Evolutionary conservation across 1,140 invertebrate genomes (phyloP).

Genomic region (Mya arenaria): DNA sequence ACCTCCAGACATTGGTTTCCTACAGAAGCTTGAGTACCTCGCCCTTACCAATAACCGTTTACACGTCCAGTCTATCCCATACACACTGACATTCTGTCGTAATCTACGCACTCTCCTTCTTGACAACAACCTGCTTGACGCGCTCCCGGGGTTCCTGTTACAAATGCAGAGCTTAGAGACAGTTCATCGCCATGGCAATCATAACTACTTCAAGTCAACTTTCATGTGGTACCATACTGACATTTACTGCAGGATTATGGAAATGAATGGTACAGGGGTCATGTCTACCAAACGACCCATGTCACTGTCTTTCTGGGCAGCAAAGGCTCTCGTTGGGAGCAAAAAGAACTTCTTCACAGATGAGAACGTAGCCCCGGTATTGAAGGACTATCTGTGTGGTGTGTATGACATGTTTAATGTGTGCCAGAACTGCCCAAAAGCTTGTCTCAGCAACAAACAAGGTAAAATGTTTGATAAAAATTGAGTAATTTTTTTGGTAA

Average conservation of each 20-base stretch:
- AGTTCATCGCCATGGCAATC: slow-evolving; percentile 83
- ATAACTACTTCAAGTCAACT: slow-evolving; percentile 84
- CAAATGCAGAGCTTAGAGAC: slow-evolving; percentile 80
- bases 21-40: slow-evolving; percentile 81
- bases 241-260: slow-evolving; percentile 81
- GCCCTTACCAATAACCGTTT: slow-evolving; percentile 82
- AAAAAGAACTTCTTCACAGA: slow-evolving; percentile 81
- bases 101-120: slow-evolving; percentile 79
- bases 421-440: slow-evolving; percentile 80
- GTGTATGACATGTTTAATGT: slow-evolving; percentile 81
- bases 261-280: slow-evolving; percentile 63
- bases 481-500: no score
- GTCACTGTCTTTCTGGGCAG: slow-evolving; percentile 79
- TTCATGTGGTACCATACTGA: slow-evolving; percentile 84
- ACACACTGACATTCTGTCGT: slow-evolving; percentile 81
- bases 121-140: slow-evolving; percentile 83
- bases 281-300: slow-evolving; percentile 60
- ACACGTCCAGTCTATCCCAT: slow-evolving; percentile 82
- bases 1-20: slow-evolving; percentile 82
- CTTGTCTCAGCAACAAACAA: slow-evolving; percentile 66
- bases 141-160: slow-evolving; percentile 82
- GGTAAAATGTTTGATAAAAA: no score
- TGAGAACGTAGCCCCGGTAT: slow-evolving; percentile 70
- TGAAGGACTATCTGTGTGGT: slow-evolving; percentile 81
- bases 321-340: slow-evolving; percentile 79